Conservation (phyloP, 2,888 invertebrate genomes). For the Neoscelio sp. region DNA sequence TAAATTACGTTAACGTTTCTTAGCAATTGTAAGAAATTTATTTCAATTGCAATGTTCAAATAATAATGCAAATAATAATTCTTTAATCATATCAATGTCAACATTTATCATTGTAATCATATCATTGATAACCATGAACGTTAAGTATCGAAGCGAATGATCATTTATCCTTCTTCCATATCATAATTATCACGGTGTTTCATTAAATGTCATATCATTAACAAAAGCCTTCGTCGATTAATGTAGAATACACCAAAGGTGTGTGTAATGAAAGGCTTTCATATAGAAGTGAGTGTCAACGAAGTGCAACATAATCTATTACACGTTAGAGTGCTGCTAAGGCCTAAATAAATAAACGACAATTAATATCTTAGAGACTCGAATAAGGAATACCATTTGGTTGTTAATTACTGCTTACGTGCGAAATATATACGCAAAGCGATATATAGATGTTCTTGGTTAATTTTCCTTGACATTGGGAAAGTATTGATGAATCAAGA, state of each 20-base stretch:
- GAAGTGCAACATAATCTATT: constrained; percentile 73
- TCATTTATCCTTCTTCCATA: constrained; percentile 72
- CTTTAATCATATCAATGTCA: too few relatives aligned
- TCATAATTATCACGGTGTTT: constrained; percentile 75
- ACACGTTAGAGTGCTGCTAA: constrained; percentile 76
- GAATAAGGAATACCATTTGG: constrained; percentile 68
- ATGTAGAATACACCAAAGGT: constrained; percentile 66
- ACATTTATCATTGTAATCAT: too few relatives aligned
- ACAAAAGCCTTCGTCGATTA: constrained; percentile 70
- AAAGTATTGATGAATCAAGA: constrained; percentile 65
- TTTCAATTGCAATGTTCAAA: too few relatives aligned
- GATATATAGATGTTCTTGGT: constrained; percentile 71
- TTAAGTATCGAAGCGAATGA: constrained; percentile 33
- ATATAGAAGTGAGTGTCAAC: constrained; percentile 74
- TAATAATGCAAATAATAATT: too few relatives aligned
- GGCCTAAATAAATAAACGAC: constrained; percentile 77
- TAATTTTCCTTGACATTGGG: constrained; percentile 72
- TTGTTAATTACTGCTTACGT: constrained; percentile 76
- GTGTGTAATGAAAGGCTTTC: constrained; percentile 72
- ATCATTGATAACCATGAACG: neutral
- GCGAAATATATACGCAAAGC: constrained; percentile 74
- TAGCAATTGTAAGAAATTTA: too few relatives aligned
- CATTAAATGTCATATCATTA: constrained; percentile 78
- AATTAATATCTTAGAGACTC: constrained; percentile 60
- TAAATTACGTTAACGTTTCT: too few relatives aligned